Evolutionary conservation across 2,888 invertebrate genomes (phyloP), one percentile per base, ranked within the genome.

Genomic region (Chesias legatella): DNA sequence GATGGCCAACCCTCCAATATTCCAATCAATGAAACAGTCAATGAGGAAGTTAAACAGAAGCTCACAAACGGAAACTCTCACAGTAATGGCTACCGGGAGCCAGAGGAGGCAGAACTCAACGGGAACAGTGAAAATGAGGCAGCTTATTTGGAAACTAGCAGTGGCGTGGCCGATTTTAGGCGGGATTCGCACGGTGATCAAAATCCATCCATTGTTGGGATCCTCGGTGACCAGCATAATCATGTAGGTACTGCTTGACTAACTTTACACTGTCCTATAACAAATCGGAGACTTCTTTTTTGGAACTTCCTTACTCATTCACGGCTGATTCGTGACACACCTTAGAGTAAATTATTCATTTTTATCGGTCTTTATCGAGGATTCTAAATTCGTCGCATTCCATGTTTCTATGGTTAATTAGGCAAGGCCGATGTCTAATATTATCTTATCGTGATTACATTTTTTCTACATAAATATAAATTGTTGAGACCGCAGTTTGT

Each of bases 151-250:
- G 74, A 69, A 31, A 67, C 55, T 46, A 56, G 58, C 39, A 67
- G 51, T 40, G 49, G 53, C 11, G 49, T 59, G 34, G 45, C 64
- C 7, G 79, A 79, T 37, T 48, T 69, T 33, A 66, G 77, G 32
- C 63, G 79, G 43, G 82, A 82, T 53, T 78, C 81, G n/a, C 79
- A 82, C 43, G 73, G 78, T 27, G 82, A 82, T 24, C 81, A 81
- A 48, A 85, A 77, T 53, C 78, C 83, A 32, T 88, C 84, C 34
- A 89, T 90, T 51, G 84, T 90, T 33, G 89, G 88, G 40, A 89
- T 89, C 58, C 76, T 90, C 23, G 90, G 89, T 41, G 88, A 82
- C 51, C 89, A 88, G 58, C 88, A 88, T 37, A 82, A 78, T 60
- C 79, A 89, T 74, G 90, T 90, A 88, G 48, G 89, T 84, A 10